Conservation (phyloP, 2,797 vertebrate genomes). For the Jordanella pulchra region DNA sequence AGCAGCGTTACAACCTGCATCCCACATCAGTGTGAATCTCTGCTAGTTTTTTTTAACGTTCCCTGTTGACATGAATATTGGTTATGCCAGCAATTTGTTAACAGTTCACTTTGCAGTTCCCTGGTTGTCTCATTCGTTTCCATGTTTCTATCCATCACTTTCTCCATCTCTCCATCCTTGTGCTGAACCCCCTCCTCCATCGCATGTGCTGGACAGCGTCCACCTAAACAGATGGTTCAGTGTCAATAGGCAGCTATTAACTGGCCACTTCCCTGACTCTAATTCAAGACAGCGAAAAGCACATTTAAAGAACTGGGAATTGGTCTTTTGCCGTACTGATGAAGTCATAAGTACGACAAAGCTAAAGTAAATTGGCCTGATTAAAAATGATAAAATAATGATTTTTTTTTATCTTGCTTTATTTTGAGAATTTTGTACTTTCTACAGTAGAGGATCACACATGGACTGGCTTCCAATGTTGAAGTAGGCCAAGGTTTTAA, state of each 20-base stretch:
- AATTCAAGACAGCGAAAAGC: conserved; percentile 81
- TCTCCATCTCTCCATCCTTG: conserved; percentile 35
- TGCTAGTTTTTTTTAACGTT: conserved; percentile 6
- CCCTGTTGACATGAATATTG: conserved; percentile 33
- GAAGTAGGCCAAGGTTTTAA: background rate
- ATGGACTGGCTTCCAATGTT: background rate
- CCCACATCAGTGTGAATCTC: conserved; percentile 19
- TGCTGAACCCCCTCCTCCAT: conserved; percentile 31
- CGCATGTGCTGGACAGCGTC: conserved; percentile 78
- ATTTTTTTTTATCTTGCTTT: background rate
- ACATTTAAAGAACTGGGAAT: conserved; percentile 69
- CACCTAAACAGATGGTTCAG: conserved; percentile 91
- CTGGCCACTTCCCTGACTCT: conserved; percentile 84
- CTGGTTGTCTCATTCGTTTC: conserved; percentile 24
- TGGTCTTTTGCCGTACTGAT: conserved; percentile 45
- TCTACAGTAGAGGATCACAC: conserved; percentile 1
- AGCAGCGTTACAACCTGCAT: conserved; percentile 29
- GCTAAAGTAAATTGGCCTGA: background rate
- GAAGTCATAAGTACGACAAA: conserved; percentile 30
- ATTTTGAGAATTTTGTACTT: conserved; percentile 19
- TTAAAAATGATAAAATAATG: background rate
- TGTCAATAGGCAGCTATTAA: conserved; percentile 95
- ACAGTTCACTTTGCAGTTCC: conserved; percentile 36
- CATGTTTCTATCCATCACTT: conserved; percentile 48
- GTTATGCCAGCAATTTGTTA: conserved; percentile 36